Conservation (phyloP, 1,140 invertebrate species). For the Reticulitermes speratus region DNA sequence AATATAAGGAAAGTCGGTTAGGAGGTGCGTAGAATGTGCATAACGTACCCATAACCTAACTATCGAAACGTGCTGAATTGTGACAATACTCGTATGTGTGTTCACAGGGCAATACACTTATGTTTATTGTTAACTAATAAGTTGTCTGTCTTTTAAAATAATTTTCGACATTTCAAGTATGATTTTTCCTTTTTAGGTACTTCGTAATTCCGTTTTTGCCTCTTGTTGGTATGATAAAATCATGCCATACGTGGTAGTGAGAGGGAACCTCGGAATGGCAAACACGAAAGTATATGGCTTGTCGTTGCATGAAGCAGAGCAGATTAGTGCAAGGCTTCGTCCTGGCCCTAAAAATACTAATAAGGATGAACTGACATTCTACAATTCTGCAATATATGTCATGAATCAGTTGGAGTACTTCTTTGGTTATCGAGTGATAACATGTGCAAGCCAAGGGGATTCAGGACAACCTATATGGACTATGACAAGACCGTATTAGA, state of each 20-base stretch:
- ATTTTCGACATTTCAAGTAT: neutral
- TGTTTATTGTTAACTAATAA: neutral
- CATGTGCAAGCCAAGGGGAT: conserved; percentile 37
- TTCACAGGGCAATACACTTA: too few species aligned
- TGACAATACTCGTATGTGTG: too few species aligned
- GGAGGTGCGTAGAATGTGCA: too few species aligned
- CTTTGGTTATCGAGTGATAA: conserved; percentile 38
- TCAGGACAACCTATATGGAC: conserved; percentile 38
- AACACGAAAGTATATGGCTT: conserved; percentile 41
- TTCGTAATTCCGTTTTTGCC: neutral
- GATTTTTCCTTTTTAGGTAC: neutral
- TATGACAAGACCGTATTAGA: conserved; percentile 32
- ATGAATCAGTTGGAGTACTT: conserved; percentile 41
- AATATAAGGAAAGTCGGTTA: too few species aligned
- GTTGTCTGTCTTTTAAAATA: neutral
- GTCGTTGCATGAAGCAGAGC: conserved; percentile 33
- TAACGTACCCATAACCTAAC: too few species aligned
- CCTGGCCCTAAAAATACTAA: conserved; percentile 34
- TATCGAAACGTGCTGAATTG: too few species aligned
- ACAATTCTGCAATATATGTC: conserved; percentile 39
- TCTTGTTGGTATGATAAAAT: neutral
- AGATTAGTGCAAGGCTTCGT: conserved; percentile 32
- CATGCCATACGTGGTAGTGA: conserved; percentile 39
- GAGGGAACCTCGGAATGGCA: conserved; percentile 39
- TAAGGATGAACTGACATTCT: conserved; percentile 39